Conservation (phyloP, 1,140 invertebrate genomes). For the Triops longicaudatus region DNA sequence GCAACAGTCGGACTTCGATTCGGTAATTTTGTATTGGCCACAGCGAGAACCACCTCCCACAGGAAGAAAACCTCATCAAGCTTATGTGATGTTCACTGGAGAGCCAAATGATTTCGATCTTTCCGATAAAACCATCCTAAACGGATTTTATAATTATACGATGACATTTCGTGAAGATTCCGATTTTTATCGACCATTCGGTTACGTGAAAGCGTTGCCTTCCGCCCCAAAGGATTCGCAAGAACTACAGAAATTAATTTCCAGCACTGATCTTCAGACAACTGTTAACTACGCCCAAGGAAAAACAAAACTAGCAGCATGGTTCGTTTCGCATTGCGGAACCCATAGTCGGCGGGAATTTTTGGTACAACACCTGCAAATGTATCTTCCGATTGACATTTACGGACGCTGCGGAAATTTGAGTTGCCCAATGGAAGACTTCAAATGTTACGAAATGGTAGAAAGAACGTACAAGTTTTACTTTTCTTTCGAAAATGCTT, state of each 20-base stretch:
- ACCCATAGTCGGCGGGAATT: slow-evolving; percentile 33
- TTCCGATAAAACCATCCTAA: neutral
- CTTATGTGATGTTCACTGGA: neutral
- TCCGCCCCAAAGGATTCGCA: slow-evolving; percentile 38
- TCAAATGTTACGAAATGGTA: slow-evolving; percentile 32
- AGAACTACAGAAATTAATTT: slow-evolving; percentile 45
- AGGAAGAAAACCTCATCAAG: neutral
- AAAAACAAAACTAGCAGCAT: slow-evolving; percentile 41
- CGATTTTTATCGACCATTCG: slow-evolving; percentile 33
- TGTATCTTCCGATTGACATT: slow-evolving; percentile 36
- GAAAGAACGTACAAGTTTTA: slow-evolving; percentile 34
- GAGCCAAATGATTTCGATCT: neutral
- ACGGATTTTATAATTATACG: neutral
- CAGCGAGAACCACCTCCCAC: neutral
- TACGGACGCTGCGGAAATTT: slow-evolving; percentile 37
- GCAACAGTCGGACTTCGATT: neutral
- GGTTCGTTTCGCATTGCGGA: slow-evolving; percentile 40
- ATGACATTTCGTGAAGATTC: slow-evolving; percentile 6
- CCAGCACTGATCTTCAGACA: slow-evolving; percentile 39
- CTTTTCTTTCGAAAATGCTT: slow-evolving; percentile 31
- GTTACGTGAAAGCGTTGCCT: neutral
- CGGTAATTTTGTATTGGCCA: neutral
- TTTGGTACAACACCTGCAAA: slow-evolving; percentile 33
- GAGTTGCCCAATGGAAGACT: slow-evolving; percentile 31
- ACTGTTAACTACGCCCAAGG: slow-evolving; percentile 16